These are phyloP conservation scores for Pristiophorus japonicus DNA, from an alignment of 2,113 vertebrate genomes.

Conservation along the genomic window DNA sequence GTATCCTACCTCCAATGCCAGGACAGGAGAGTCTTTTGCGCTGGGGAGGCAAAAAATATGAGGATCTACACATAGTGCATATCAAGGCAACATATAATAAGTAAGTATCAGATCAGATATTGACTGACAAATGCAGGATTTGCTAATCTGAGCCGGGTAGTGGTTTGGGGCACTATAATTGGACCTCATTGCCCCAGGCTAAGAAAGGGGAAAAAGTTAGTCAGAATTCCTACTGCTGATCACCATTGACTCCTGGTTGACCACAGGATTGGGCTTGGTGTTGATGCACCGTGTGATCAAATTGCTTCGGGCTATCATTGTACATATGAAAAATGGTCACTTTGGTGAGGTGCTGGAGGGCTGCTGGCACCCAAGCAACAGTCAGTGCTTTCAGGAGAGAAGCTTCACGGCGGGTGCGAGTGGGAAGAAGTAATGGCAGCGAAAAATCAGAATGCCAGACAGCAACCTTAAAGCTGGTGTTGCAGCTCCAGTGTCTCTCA, in stretches of 20 bases:
- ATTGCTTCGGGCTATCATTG: not conserved
- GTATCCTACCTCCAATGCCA: slow-evolving; percentile 65
- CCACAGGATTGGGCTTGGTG: not conserved
- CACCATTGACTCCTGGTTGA: not conserved
- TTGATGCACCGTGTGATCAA: not conserved
- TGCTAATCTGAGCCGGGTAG: not conserved
- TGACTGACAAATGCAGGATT: not conserved
- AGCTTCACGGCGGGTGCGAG: not conserved
- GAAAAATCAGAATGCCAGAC: not conserved
- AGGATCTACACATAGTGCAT: slow-evolving; percentile 78
- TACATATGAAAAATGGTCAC: not conserved
- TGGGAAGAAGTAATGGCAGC: not conserved
- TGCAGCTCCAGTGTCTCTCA: not conserved
- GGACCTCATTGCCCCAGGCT: not conserved
- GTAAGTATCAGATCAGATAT: slow-evolving; percentile 57
- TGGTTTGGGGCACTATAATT: not conserved
- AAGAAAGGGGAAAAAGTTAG: not conserved
- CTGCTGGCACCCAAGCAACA: not conserved
- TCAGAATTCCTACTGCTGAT: not conserved
- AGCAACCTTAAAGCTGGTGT: not conserved
- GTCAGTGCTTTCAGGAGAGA: not conserved
- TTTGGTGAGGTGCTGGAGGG: not conserved
- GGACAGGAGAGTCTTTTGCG: slow-evolving; percentile 63
- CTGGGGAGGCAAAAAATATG: slow-evolving; percentile 78
- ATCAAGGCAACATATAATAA: slow-evolving; percentile 96